Conservation (phyloP, 2,797 vertebrate species). For the Coregonus ussuriensis region DNA sequence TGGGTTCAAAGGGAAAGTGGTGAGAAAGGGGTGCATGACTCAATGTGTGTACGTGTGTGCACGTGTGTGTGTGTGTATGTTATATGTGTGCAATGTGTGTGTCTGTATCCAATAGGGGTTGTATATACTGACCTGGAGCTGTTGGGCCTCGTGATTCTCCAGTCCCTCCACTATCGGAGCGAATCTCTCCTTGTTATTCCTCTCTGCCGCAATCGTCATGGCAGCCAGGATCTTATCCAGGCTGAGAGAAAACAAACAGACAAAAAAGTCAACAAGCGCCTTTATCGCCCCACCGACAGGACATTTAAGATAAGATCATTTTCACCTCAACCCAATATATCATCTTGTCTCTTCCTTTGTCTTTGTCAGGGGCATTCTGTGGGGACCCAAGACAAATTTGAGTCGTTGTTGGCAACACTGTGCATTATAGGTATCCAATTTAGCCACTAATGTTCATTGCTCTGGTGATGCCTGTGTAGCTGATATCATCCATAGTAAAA, state of each 20-base stretch:
- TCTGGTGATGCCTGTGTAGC: conserved; percentile 41
- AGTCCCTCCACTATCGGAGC: conserved; percentile 93
- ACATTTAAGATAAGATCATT: conserved; percentile 61
- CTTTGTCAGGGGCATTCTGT: conserved; percentile 45
- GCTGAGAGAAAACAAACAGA: conserved; percentile 67
- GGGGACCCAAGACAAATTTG: conserved; percentile 43
- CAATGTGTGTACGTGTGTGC: conserved; percentile 1
- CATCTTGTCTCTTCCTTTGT: conserved; percentile 42
- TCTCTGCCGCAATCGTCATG: conserved; percentile 93
- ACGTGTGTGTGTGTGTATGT: neutral
- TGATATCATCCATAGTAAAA: conserved; percentile 52
- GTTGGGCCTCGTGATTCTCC: conserved; percentile 93
- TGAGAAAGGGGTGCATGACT: conserved; percentile 2
- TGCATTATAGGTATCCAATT: conserved; percentile 47
- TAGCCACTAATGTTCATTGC: conserved; percentile 39
- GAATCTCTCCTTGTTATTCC: conserved; percentile 91
- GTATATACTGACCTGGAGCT: conserved; percentile 84
- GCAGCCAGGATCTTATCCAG: conserved; percentile 94
- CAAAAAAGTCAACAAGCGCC: conserved; percentile 65
- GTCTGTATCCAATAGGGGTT: neutral
- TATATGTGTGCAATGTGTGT: neutral
- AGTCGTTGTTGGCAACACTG: conserved; percentile 42
- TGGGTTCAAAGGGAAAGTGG: conserved; percentile 8
- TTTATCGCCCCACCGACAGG: conserved; percentile 62
- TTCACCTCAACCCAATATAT: conserved; percentile 48